A percentile compares a stretch with the other conserved stretches of the same genome.
Conservation (phyloP, 2,888 invertebrate genomes). For the Drosophila crucigera region DNA sequence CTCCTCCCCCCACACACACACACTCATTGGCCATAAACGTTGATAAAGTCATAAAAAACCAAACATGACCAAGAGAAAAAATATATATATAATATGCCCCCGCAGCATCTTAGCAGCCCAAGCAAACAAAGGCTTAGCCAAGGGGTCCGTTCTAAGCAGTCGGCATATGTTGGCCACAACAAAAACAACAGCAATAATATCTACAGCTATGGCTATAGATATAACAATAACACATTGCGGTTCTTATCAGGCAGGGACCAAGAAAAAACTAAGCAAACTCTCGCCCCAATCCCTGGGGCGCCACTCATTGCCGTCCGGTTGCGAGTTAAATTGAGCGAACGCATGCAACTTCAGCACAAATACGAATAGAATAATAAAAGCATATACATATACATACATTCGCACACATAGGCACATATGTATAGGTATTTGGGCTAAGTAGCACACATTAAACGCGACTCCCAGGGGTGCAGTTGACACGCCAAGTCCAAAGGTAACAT, state of each 20-base stretch:
- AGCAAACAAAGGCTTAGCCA: slow-evolving; percentile 59
- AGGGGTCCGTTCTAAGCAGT: slow-evolving; percentile 7
- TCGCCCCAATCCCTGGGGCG: slow-evolving; percentile 41
- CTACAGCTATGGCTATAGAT: slow-evolving; percentile 3
- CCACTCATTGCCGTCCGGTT: slow-evolving; percentile 38
- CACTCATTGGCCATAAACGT: slow-evolving; percentile 63
- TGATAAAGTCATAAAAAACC: slow-evolving; percentile 69
- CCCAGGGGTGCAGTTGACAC: slow-evolving; percentile 62
- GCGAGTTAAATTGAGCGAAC: slow-evolving; percentile 65
- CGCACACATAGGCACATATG: slow-evolving; percentile 3
- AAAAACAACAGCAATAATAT: slow-evolving; percentile 17
- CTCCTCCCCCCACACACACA: neutral
- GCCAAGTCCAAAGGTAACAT: slow-evolving; percentile 33
- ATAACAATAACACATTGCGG: slow-evolving; percentile 56
- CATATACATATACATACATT: slow-evolving; percentile 7
- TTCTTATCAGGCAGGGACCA: slow-evolving; percentile 45
- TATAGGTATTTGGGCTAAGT: slow-evolving; percentile 37
- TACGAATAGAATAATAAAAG: slow-evolving; percentile 55
- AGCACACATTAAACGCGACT: slow-evolving; percentile 37
- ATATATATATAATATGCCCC: slow-evolving; percentile 32
- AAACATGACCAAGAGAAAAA: slow-evolving; percentile 28
- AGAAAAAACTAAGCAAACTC: slow-evolving; percentile 47
- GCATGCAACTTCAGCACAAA: slow-evolving; percentile 64
- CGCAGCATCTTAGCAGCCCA: slow-evolving; percentile 29
- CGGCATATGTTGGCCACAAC: slow-evolving; percentile 45